phyloP scores from a whole-genome alignment of 2,888 invertebrate species.

The Tillus elongatus region DNA sequence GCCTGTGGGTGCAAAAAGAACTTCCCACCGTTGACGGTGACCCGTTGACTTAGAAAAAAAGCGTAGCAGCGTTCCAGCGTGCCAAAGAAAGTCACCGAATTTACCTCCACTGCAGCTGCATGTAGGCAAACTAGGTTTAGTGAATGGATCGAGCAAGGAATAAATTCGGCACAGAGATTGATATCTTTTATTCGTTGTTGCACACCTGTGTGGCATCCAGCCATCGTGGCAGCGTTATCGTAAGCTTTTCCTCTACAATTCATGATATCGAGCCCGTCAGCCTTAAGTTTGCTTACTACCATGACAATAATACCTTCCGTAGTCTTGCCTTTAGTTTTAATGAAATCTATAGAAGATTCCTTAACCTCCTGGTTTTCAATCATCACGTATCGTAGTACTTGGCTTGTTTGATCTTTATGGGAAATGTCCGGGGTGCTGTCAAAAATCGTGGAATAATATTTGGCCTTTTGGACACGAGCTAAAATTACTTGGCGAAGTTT shows the following conservation, averaged over 20 bases:
- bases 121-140: constrained; percentile 21
- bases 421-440: too few species aligned
- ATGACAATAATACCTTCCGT: constrained; percentile 17
- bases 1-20: too few species aligned
- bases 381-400: constrained; percentile 21
- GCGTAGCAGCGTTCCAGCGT: too few species aligned
- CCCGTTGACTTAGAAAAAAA: too few species aligned
- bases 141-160: constrained; percentile 15
- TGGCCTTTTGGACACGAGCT: too few species aligned
- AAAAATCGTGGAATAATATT: too few species aligned
- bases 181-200: constrained; percentile 18
- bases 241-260: constrained; percentile 26
- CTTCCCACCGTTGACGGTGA: too few species aligned
- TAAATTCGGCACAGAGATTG: constrained; percentile 19
- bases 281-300: constrained; percentile 19
- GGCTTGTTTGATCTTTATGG: too few species aligned
- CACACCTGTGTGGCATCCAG: constrained; percentile 17
- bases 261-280: constrained; percentile 21
- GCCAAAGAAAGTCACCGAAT: too few species aligned
- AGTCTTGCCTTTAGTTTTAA: constrained; percentile 24
- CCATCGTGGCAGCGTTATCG: constrained; percentile 24
- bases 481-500: too few species aligned
- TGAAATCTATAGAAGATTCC: constrained; percentile 24
- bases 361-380: constrained; percentile 19
- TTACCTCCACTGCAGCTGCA: constrained; percentile 21